Percentiles rank a stretch among this genome's conserved stretches.
Conservation (phyloP, 2,797 vertebrate genomes). For the Sebastes miniatus region DNA sequence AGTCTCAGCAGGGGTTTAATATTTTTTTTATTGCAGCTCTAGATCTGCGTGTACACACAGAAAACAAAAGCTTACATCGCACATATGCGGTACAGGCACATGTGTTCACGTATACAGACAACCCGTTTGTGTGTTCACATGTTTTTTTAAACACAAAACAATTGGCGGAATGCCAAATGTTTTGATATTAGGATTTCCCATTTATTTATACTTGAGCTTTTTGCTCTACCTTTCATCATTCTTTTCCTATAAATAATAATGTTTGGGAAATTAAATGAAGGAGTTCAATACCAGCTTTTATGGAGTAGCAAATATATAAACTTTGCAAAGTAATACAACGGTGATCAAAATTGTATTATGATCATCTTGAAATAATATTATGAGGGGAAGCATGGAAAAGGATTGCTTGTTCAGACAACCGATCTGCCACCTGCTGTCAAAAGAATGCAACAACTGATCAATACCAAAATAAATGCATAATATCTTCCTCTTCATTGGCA, state of each 20-base stretch:
- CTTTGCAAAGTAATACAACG: not conserved
- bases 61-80: not conserved
- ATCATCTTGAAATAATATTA: not conserved
- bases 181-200: not conserved
- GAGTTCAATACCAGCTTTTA: not conserved
- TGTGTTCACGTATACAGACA: not conserved
- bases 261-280: not conserved
- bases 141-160: too few species aligned
- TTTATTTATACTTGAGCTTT: not conserved
- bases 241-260: not conserved
- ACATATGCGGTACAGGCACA: not conserved
- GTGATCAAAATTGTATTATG: not conserved
- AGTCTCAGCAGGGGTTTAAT: not conserved
- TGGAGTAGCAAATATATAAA: not conserved
- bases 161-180: not conserved
- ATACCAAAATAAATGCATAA: not conserved
- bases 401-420: not conserved
- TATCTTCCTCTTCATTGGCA: not conserved
- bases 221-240: not conserved
- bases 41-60: not conserved
- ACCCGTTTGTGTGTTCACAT: not conserved
- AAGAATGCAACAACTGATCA: not conserved
- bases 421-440: not conserved
- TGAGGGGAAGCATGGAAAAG: not conserved
- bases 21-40: not conserved